phyloP scores from a whole-genome alignment of 2,888 invertebrate genomes.

The Tyria jacobaeae region DNA sequence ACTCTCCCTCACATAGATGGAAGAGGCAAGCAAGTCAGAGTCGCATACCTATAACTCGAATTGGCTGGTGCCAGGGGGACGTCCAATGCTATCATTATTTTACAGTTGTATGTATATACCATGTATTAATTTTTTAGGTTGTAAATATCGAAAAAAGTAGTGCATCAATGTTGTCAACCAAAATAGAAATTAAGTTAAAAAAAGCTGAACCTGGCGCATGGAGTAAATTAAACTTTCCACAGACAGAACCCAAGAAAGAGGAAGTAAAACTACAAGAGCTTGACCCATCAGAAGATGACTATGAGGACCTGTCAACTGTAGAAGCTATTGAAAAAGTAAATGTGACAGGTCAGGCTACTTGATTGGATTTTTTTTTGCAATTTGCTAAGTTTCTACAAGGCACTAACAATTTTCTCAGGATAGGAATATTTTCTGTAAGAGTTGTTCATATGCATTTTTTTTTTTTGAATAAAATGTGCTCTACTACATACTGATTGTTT shows the following conservation, averaged over 20 bases:
- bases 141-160: slow-evolving; percentile 90
- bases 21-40: no score
- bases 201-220: slow-evolving; percentile 95
- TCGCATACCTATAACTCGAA: no score
- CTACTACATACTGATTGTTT: slow-evolving; percentile 38
- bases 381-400: slow-evolving; percentile 23
- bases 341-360: slow-evolving; percentile 58
- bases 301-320: slow-evolving; percentile 92
- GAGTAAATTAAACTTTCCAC: slow-evolving; percentile 90
- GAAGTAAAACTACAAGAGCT: slow-evolving; percentile 45
- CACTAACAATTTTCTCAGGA: slow-evolving; percentile 10
- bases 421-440: slow-evolving; percentile 10
- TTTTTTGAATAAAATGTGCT: slow-evolving; percentile 50
- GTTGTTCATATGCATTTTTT: slow-evolving; percentile 42
- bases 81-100: no score
- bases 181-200: slow-evolving; percentile 96
- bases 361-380: slow-evolving; percentile 1
- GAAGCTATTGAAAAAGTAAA: slow-evolving; percentile 82
- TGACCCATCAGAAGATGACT: slow-evolving; percentile 82
- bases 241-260: slow-evolving; percentile 61
- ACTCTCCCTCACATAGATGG: no score
- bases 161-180: slow-evolving; percentile 94
- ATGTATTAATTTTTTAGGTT: slow-evolving; percentile 84
- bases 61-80: no score
- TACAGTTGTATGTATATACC: no score